phyloP scores from a whole-genome alignment of 2,888 invertebrate species.

The Schizaphis graminum region DNA sequence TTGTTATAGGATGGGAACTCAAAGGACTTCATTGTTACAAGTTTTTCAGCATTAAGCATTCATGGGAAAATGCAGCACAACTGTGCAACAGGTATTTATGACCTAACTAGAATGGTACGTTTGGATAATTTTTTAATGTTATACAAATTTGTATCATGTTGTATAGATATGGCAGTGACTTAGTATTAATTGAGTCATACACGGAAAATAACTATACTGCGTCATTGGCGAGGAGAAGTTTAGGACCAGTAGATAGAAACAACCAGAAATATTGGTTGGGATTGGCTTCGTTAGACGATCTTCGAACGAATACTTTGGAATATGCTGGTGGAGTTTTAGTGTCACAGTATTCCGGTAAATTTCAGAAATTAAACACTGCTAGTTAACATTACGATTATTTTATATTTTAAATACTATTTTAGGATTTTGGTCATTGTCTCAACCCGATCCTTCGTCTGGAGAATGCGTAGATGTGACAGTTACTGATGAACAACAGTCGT shows the following conservation, averaged over 20 bases:
- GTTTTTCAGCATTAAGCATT: conserved; percentile 95
- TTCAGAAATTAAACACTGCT: background rate
- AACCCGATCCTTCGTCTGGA: conserved; percentile 89
- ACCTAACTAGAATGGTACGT: background rate
- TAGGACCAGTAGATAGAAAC: conserved; percentile 73
- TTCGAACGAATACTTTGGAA: conserved; percentile 93
- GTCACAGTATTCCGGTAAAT: conserved; percentile 88
- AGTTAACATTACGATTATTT: background rate
- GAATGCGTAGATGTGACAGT: conserved; percentile 89
- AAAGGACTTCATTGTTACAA: conserved; percentile 93
- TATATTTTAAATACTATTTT: conserved; percentile 66
- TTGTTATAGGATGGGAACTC: conserved; percentile 89
- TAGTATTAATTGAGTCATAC: conserved; percentile 92
- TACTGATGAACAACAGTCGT: conserved; percentile 84
- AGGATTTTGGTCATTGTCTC: conserved; percentile 92
- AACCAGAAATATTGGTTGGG: conserved; percentile 87
- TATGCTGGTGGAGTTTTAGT: conserved; percentile 91
- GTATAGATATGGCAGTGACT: conserved; percentile 91
- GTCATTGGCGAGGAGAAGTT: conserved; percentile 78
- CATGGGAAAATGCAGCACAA: conserved; percentile 95
- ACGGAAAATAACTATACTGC: conserved; percentile 93
- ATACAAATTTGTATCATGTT: conserved; percentile 63
- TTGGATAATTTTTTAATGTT: background rate
- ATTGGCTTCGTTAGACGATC: conserved; percentile 89
- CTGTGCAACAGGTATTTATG: conserved; percentile 87